Evolutionary conservation across 2,797 vertebrate genomes (phyloP).

Genomic region (Molossus alvarezi): DNA sequence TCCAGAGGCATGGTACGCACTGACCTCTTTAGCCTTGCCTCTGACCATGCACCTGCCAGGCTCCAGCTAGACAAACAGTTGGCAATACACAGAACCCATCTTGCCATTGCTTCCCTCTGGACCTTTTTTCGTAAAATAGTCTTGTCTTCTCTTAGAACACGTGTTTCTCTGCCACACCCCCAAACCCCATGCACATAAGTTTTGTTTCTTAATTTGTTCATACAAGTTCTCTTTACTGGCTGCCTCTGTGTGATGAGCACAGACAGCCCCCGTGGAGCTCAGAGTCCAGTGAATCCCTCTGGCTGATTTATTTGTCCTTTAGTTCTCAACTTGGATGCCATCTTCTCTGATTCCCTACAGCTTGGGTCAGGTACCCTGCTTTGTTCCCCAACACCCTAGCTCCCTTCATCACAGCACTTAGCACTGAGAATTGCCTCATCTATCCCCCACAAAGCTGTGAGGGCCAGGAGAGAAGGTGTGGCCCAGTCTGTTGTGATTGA

Average conservation of each 20-base stretch:
- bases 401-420: not conserved
- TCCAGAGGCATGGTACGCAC: not conserved
- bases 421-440: not conserved
- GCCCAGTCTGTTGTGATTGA: not conserved
- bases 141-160: not conserved
- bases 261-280: not conserved
- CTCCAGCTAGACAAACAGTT: not conserved
- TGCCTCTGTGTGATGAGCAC: not conserved
- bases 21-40: not conserved
- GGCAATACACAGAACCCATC: not conserved
- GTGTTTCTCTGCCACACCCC: not conserved
- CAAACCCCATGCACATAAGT: not conserved
- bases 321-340: conserved; percentile 4
- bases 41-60: not conserved
- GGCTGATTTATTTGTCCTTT: conserved; percentile 1
- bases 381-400: not conserved
- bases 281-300: not conserved
- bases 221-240: not conserved
- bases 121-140: not conserved
- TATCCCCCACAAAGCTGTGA: not conserved
- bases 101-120: not conserved
- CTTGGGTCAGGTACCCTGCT: not conserved
- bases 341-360: conserved; percentile 5
- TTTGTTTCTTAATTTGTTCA: conserved; percentile 31
- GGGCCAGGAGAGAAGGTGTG: not conserved